These are phyloP conservation scores for Sminthurinus aureus DNA, from an alignment of 2,888 invertebrate genomes.

Conservation along the genomic window DNA sequence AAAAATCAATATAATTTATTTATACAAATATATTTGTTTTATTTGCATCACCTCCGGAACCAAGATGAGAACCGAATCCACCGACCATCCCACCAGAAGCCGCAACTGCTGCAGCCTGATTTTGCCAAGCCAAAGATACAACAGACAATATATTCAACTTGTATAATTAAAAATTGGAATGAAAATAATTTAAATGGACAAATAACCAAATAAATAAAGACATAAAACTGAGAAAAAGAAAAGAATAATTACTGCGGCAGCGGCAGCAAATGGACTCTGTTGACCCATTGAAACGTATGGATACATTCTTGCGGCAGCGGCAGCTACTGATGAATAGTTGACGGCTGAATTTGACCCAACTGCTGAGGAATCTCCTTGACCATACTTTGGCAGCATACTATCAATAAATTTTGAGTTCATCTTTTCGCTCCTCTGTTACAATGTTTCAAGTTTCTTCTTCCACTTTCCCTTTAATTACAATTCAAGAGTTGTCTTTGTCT, in stretches of 20 bases:
- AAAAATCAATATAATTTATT: too few relatives aligned
- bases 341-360: constrained; percentile 70
- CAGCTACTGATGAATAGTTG: constrained; percentile 65
- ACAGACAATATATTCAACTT: too few relatives aligned
- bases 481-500: constrained; percentile 2
- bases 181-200: too few relatives aligned
- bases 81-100: constrained; percentile 63
- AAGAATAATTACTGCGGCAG: too few relatives aligned
- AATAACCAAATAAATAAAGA: too few relatives aligned
- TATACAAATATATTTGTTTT: too few relatives aligned
- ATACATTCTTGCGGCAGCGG: constrained; percentile 78
- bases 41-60: constrained; percentile 63
- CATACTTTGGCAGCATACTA: constrained; percentile 97
- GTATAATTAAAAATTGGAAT: too few relatives aligned
- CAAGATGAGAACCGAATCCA: constrained; percentile 65
- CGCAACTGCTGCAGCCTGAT: constrained; percentile 67
- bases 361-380: constrained; percentile 67
- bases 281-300: constrained; percentile 82
- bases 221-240: too few relatives aligned
- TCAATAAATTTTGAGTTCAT: constrained; percentile 98
- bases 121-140: too few relatives aligned
- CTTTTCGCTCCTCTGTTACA: too few relatives aligned
- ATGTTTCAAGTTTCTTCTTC: too few relatives aligned
- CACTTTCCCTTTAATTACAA: too few relatives aligned
- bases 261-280: constrained; percentile 73